Conservation (phyloP, 2,797 vertebrate genomes). For the Trichosurus vulpecula region DNA sequence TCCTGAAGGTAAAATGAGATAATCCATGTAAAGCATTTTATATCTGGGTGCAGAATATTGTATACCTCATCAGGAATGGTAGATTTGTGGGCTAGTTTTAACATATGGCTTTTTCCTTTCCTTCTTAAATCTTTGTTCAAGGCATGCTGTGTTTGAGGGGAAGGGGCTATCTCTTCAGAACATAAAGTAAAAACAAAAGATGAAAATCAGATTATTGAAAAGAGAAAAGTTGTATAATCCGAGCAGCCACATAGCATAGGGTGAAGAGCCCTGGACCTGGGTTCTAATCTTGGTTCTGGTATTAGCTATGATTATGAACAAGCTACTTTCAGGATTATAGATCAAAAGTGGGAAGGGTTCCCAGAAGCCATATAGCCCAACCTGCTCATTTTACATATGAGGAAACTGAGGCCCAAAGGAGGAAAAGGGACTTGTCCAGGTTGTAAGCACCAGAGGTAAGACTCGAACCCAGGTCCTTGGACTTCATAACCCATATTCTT, state of each 20-base stretch:
- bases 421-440: neutral
- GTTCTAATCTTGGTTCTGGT: too few species aligned
- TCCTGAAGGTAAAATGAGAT: neutral
- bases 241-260: neutral
- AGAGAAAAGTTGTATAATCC: neutral
- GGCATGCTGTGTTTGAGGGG: neutral
- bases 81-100: neutral
- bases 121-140: neutral
- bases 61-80: neutral
- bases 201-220: neutral
- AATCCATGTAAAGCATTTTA: neutral
- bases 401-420: too few species aligned
- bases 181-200: neutral
- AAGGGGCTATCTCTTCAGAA: neutral
- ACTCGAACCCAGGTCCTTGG: neutral
- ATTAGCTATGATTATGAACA: too few species aligned
- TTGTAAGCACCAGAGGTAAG: neutral
- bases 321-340: too few species aligned
- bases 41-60: neutral
- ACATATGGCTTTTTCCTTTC: neutral
- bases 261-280: too few species aligned
- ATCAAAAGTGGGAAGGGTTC: too few species aligned
- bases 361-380: too few species aligned
- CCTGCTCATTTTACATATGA: too few species aligned
- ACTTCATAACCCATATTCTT: neutral